Percentiles rank a stretch among this genome's conserved stretches.
These are phyloP conservation scores for Spizella passerina DNA, from an alignment of 2,797 vertebrate genomes.

Conservation along the genomic window DNA sequence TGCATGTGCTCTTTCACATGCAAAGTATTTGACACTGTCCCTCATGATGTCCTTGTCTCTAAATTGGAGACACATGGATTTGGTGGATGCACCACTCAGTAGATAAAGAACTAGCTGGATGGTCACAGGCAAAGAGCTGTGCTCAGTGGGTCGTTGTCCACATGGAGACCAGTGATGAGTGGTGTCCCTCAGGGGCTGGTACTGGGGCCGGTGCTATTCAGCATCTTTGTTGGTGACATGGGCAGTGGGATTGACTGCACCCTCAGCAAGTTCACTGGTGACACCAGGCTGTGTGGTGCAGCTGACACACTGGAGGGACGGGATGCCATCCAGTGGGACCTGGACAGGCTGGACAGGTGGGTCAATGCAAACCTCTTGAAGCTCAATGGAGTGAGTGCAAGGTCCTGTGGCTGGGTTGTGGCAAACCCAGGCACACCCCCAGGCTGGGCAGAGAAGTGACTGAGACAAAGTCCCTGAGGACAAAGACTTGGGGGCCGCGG, in stretches of 20 bases:
- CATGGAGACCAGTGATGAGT: neutral
- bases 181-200: neutral
- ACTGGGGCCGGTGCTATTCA: neutral
- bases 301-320: accelerated
- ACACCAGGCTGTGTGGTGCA: neutral
- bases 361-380: neutral
- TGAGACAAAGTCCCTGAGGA: neutral
- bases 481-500: accelerated
- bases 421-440: neutral
- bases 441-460: neutral
- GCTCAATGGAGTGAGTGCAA: neutral
- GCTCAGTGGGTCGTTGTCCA: neutral
- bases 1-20: neutral
- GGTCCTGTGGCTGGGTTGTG: neutral
- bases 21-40: neutral
- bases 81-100: neutral
- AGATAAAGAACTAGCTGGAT: neutral
- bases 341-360: neutral
- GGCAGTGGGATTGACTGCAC: accelerated
- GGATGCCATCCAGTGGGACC: neutral
- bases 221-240: neutral
- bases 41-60: neutral
- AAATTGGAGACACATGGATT: neutral
- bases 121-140: neutral
- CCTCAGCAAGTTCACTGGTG: neutral